These are phyloP conservation scores for Hycleus phaleratus DNA, from an alignment of 1,140 invertebrate genomes.

Conservation along the genomic window DNA sequence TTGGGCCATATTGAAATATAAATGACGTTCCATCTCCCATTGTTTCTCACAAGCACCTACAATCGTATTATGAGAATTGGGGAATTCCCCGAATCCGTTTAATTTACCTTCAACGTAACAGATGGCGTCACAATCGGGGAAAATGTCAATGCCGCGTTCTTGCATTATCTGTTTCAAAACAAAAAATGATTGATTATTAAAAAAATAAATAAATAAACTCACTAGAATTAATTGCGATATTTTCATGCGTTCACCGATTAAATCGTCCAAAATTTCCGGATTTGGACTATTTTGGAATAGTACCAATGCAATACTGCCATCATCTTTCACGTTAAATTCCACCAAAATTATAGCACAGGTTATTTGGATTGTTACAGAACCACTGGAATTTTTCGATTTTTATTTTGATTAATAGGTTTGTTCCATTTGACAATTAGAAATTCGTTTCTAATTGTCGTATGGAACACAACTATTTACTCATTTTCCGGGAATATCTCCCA, in stretches of 20 bases:
- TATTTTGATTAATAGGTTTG: too few relatives aligned
- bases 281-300: constrained; percentile 51
- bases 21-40: constrained; percentile 65
- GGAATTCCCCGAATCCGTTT: not conserved
- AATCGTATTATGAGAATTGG: not conserved
- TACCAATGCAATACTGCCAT: constrained; percentile 47
- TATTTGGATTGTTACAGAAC: constrained; percentile 52
- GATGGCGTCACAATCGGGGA: constrained; percentile 76
- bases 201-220: constrained; percentile 11
- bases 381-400: constrained; percentile 31
- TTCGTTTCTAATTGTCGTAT: too few relatives aligned
- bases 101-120: constrained; percentile 63
- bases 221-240: constrained; percentile 48
- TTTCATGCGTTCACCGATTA: constrained; percentile 49
- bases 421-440: too few relatives aligned
- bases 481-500: constrained; percentile 73
- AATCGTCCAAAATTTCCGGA: constrained; percentile 43
- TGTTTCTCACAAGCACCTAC: constrained; percentile 58
- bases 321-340: constrained; percentile 57
- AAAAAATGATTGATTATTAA: not conserved
- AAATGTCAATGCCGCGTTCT: constrained; percentile 76
- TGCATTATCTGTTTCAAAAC: constrained; percentile 53
- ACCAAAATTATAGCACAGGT: constrained; percentile 61
- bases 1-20: constrained; percentile 77
- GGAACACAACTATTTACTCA: constrained; percentile 30